Base-by-base conservation (phyloP, 2,113 vertebrate genomes). In the Ceyx margarethae region DNA sequence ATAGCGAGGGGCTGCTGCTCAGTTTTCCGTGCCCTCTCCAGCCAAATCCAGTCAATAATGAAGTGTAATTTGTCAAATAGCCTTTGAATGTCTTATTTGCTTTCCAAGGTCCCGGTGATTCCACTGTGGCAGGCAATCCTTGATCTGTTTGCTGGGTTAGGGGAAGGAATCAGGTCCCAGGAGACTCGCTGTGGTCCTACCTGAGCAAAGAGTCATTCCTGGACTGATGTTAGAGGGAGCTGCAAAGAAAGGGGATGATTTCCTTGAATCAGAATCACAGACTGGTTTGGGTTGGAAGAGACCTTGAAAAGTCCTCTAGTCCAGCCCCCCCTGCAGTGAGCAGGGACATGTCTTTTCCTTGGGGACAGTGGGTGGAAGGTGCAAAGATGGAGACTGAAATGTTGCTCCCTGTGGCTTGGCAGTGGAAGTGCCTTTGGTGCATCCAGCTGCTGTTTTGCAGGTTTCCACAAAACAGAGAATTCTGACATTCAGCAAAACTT, bases 41-140 rank as follows among this genome's bases (percentile, higher is more conserved):
- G 85, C 85, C 87, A 91, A 87, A 89, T 35, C 93, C 90, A 90
- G 91, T 75, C 85, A 91, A 91, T 95, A 91, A 93, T 93, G 68
- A 86, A 74, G 90, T 80, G 91, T n/a, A 80, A 91, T 93, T 95
- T 93, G 85, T 91, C 81, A 94, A 79, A 91, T 4, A 48, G 89
- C 81, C 66, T 74, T 83, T 65, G 62, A 77, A 57, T 61, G 62
- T 46, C 35, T 62, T 71, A 14, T 87, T 91, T 89, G 71, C 94
- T 89, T 75, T 93, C 0, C 0, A 33, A 75, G 62, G 74, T 68
- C 66, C 73, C 1, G 25, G 22, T 74, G 4, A 26, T 87, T 81
- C 68, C 80, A 23, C 69, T 15, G 56, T 15, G 56, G 31, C 62
- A 23, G 72, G 61, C 54, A 74, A 7, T 60, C 23, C 50, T 58